Evolutionary conservation across 2,113 vertebrate genomes (phyloP).

Genomic region (Chlamydotis undulata): DNA sequence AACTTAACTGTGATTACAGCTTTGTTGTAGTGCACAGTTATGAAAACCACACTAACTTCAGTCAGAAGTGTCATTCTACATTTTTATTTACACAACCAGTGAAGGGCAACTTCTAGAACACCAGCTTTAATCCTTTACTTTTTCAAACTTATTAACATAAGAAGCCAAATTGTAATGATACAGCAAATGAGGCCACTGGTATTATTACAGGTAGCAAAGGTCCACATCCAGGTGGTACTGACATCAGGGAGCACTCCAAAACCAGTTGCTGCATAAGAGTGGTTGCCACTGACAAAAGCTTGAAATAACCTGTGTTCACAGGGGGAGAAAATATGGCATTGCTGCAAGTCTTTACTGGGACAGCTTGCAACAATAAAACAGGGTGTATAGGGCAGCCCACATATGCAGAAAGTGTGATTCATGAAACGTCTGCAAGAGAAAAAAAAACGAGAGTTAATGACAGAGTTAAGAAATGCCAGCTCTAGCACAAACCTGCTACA

Average conservation of each 20-base stretch:
- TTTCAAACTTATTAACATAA: conserved; percentile 87
- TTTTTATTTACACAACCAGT: conserved; percentile 84
- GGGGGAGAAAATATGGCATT: conserved; percentile 86
- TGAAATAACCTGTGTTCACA: conserved; percentile 89
- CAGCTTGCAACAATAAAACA: conserved; percentile 83
- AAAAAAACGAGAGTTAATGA: conserved; percentile 14
- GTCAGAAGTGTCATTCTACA: conserved; percentile 82
- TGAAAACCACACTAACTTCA: conserved; percentile 86
- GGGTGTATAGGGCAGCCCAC: conserved; percentile 78
- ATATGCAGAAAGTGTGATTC: conserved; percentile 79
- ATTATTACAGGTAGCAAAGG: conserved; percentile 89
- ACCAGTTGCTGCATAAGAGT: conserved; percentile 87
- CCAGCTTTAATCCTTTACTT: conserved; percentile 82
- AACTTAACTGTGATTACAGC: conserved; percentile 80
- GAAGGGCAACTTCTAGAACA: conserved; percentile 86
- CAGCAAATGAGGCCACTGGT: conserved; percentile 90
- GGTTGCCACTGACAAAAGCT: conserved; percentile 89
- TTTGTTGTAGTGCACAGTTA: conserved; percentile 82
- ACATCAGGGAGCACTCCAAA: conserved; percentile 90
- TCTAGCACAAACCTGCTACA: not conserved
- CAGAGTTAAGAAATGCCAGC: not conserved
- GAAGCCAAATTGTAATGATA: conserved; percentile 92
- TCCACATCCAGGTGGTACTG: conserved; percentile 83
- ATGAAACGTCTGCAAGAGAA: conserved; percentile 88
- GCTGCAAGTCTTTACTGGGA: conserved; percentile 86